Percentiles rank a stretch among this genome's conserved stretches.
These are phyloP conservation scores for Epinephelus awoara DNA, from an alignment of 2,797 vertebrate genomes.

Conservation along the genomic window DNA sequence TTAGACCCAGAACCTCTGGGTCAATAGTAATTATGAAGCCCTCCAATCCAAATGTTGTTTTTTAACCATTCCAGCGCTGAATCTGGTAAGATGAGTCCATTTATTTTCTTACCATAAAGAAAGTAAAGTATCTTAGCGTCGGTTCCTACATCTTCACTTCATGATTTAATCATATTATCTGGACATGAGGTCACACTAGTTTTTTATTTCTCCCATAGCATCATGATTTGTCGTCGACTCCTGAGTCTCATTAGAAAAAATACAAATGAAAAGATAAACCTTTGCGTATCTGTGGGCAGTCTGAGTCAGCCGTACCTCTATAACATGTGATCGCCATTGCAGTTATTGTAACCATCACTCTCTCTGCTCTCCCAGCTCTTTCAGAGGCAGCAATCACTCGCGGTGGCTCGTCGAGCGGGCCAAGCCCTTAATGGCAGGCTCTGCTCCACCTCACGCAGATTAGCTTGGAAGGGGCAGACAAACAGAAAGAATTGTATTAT, in stretches of 20 bases:
- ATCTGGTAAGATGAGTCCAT: slow-evolving; percentile 67
- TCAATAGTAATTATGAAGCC: slow-evolving; percentile 89
- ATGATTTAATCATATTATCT: slow-evolving; percentile 23
- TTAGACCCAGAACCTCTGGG: slow-evolving; percentile 84
- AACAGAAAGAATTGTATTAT: slow-evolving; percentile 82
- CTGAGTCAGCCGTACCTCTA: slow-evolving; percentile 78
- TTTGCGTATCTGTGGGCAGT: slow-evolving; percentile 82
- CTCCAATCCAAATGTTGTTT: slow-evolving; percentile 86
- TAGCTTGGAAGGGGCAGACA: slow-evolving; percentile 87
- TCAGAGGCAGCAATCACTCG: slow-evolving; percentile 63
- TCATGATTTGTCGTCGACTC: slow-evolving; percentile 15
- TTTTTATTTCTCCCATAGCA: slow-evolving; percentile 34
- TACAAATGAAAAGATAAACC: slow-evolving; percentile 40
- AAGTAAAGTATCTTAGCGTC: slow-evolving; percentile 36
- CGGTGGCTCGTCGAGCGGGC: slow-evolving; percentile 83
- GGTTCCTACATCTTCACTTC: neutral
- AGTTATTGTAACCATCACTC: slow-evolving; percentile 86
- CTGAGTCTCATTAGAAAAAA: slow-evolving; percentile 70
- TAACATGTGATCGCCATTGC: slow-evolving; percentile 94
- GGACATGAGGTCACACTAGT: slow-evolving; percentile 6
- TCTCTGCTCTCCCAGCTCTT: slow-evolving; percentile 62
- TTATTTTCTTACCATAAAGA: slow-evolving; percentile 70
- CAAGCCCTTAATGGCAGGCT: slow-evolving; percentile 87
- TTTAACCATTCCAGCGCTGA: slow-evolving; percentile 83
- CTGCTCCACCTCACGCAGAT: slow-evolving; percentile 93